Evolutionary conservation across 1,140 invertebrate species (phyloP), one percentile per base, ranked within the genome.

Genomic region (Tetramorium simillimum): DNA sequence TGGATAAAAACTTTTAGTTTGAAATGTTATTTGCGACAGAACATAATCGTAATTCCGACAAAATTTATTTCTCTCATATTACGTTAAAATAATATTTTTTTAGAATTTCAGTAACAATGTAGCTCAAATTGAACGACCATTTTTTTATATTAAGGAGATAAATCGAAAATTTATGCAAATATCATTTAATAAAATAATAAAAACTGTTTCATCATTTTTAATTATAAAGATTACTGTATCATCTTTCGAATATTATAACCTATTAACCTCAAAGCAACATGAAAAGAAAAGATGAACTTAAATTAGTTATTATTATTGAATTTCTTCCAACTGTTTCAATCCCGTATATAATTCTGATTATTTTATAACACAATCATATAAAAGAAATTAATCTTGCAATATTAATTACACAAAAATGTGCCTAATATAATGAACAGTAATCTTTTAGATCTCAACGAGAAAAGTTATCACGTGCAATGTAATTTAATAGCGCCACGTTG

Each of bases 401-500:
- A 49, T 28, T 16, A 49, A 69, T 69, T 43, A 46, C 6, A 0
- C 16, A 21, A 49, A 40, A 49, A 10, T 46, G 10, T 21, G 0
- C 18, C 65, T 49, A 60, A 75, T 24, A n/a, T 18, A 28, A 4
- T 1, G 12, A 73, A 46, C 21, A 40, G 18, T 46, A 70, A 53
- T 70, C 49, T 70, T 58, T 81, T 81, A 84, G 53, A 56, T 56
- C 18, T 28, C 40, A 60, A 60, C 14, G 51, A 84, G 78, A 40
- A 43, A 16, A 73, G 51, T 73, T 84, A 70, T 18, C 18, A 84
- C 62, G 51, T 72, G 53, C 40, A 33, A 73, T 82, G 67, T 84
- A 84, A 84, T 49, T 73, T 73, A 73, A 73, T 73, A 73, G 43
- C 24, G 28, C 51, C 65, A 46, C 28, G 65, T 46, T 43, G 37